phyloP scores from a whole-genome alignment of 2,888 invertebrate species.

The Caenorhabditis sp. region DNA sequence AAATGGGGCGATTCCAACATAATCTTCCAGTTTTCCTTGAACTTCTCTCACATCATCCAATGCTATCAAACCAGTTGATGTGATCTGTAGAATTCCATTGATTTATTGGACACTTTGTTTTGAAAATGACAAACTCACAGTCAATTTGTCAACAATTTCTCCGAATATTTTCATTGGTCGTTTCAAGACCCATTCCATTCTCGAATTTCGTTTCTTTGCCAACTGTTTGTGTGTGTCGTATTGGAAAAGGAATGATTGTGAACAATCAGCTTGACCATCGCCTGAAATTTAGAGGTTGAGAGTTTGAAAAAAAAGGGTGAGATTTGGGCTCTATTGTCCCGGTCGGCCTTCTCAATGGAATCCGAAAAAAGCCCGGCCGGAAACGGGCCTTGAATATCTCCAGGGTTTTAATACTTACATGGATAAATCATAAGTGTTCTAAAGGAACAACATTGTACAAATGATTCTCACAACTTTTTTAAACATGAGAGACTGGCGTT shows the following conservation, averaged over 20 bases:
- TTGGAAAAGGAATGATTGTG: conserved; percentile 60
- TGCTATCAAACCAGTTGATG: conserved; percentile 63
- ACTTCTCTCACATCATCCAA: conserved; percentile 49
- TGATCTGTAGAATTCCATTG: too few species aligned
- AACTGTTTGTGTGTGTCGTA: conserved; percentile 56
- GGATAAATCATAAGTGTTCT: too few species aligned
- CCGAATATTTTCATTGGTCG: conserved; percentile 66
- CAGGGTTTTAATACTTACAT: too few species aligned
- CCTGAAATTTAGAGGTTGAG: conserved; percentile 22
- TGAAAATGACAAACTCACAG: too few species aligned
- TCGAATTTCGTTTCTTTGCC: conserved; percentile 55
- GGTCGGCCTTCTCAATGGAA: too few species aligned
- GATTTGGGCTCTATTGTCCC: too few species aligned
- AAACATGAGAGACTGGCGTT: too few species aligned
- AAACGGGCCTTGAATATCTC: too few species aligned
- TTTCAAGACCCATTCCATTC: conserved; percentile 58
- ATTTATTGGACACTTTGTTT: too few species aligned
- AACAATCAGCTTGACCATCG: conserved; percentile 65
- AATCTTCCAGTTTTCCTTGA: conserved; percentile 53
- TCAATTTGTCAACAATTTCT: conserved; percentile 50
- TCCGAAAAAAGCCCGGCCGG: too few species aligned
- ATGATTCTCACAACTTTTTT: too few species aligned
- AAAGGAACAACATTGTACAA: too few species aligned
- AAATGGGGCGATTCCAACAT: conserved; percentile 67
- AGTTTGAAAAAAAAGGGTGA: background rate